Base-by-base conservation (phyloP, 2,797 vertebrate genomes). In the Leptoclinus maculatus region DNA sequence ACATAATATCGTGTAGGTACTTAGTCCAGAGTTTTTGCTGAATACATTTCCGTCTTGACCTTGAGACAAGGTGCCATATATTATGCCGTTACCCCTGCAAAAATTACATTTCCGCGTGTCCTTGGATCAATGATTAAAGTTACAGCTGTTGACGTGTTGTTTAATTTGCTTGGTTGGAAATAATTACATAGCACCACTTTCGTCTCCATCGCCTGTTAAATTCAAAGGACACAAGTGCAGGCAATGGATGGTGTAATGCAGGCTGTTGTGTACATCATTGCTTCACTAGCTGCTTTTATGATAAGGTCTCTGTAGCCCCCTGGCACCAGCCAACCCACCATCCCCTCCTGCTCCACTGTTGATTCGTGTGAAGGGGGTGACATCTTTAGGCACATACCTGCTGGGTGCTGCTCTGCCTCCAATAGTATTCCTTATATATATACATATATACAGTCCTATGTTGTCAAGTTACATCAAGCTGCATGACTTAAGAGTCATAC, bases 91-190 rank as follows among this genome's bases (percentile, higher is more conserved):
- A 78, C 71, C 78, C 78, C 69, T n/a, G 63, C 70, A 83, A 83
- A 90, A 83, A 34, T 89, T 60, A 89, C 89, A 92, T 76, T 60
- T 60, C 65, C 43, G 66, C 70, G 73, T 89, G 91, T 88, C 92
- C 90, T 91, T 89, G 86, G 75, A 66, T 76, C 84, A 78, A 51
- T 90, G 88, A 91, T 91, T 85, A 87, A 92, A 88, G 81, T 82
- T 90, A 86, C 88, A 92, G 92, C 93, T 93, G 89, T 87, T 86
- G 76, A 86, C 51, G 75, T 67, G 84, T 76, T 88, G 83, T 89
- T 83, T 89, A 91, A 92, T 92, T 88, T 87, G 82, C 83, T 69
- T 56, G 78, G 62, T 27, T 85, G 83, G 39, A 85, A 86, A 89
- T 89, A 86, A 92, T 91, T 85, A 73, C 71, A 56, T 34, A 32